These are phyloP conservation scores for Microcebus tavaratra DNA, from an alignment of 2,113 vertebrate species.

Conservation along the genomic window DNA sequence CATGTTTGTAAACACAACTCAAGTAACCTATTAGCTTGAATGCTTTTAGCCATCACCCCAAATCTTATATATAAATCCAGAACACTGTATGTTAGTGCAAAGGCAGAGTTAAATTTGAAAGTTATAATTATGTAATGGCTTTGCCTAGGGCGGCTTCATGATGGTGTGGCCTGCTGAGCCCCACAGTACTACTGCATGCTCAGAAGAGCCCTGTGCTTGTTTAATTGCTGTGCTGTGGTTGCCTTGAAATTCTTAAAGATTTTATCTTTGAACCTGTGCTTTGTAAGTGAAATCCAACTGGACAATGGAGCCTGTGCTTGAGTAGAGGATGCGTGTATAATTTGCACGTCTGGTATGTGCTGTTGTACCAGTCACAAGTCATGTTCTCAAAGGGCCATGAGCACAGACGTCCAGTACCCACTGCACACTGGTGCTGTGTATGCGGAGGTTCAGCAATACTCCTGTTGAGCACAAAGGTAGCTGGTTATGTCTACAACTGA, in stretches of 20 bases:
- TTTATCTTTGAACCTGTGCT: neutral
- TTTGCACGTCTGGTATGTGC: accelerated
- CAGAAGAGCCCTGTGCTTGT: neutral
- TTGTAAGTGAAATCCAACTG: neutral
- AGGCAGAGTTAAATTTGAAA: neutral
- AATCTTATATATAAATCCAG: neutral
- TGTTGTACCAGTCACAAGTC: neutral
- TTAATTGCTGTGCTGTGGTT: neutral
- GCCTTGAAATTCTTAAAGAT: neutral
- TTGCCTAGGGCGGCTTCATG: neutral
- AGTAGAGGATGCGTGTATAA: neutral
- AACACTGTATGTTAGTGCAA: neutral
- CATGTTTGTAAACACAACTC: neutral
- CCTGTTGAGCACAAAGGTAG: neutral
- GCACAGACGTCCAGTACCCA: neutral
- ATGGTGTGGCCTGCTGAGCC: too few relatives aligned
- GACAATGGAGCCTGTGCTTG: neutral
- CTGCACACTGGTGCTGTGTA: too few relatives aligned
- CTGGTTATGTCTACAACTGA: neutral
- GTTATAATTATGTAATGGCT: neutral
- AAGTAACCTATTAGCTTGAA: neutral
- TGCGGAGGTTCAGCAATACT: neutral
- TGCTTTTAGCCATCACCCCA: neutral
- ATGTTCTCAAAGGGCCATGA: neutral
- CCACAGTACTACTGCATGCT: neutral